Evolutionary conservation across 2,113 vertebrate species (phyloP).

Genomic region (Cyphomyrus discorhynchus): DNA sequence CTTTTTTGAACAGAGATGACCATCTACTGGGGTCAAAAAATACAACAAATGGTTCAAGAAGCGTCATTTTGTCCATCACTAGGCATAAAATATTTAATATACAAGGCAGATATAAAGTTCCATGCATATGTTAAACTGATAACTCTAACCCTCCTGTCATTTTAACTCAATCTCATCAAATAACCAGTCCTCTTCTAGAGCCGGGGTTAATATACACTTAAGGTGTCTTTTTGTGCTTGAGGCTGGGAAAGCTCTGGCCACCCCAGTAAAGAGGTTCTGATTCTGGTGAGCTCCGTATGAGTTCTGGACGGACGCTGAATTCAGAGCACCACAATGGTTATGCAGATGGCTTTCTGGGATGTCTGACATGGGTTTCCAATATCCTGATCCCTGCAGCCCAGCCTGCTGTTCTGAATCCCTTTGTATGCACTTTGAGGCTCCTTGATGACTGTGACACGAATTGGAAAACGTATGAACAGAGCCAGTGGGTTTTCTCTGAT

Average conservation of each 20-base stretch:
- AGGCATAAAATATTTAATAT: neutral
- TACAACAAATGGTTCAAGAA: neutral
- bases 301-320: slow-evolving; percentile 19
- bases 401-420: neutral
- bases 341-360: slow-evolving; percentile 17
- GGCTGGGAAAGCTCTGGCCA: slow-evolving; percentile 62
- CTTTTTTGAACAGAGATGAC: neutral
- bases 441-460: neutral
- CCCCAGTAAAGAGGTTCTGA: slow-evolving; percentile 50
- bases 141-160: neutral
- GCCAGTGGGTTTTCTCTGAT: neutral
- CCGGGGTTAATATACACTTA: slow-evolving; percentile 43
- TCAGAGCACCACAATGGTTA: neutral
- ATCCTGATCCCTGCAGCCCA: neutral
- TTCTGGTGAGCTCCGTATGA: slow-evolving; percentile 14
- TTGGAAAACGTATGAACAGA: neutral
- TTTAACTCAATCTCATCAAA: slow-evolving; percentile 57
- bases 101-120: neutral
- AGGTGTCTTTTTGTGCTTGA: slow-evolving; percentile 29
- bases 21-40: neutral
- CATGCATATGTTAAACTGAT: neutral
- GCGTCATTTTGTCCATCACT: neutral
- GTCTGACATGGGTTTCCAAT: slow-evolving; percentile 8
- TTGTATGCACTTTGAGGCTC: neutral
- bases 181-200: slow-evolving; percentile 55